A percentile compares a stretch with the other conserved stretches of the same genome.
These are phyloP conservation scores for Pteruthius melanotis DNA, from an alignment of 2,113 vertebrate genomes.

Conservation along the genomic window DNA sequence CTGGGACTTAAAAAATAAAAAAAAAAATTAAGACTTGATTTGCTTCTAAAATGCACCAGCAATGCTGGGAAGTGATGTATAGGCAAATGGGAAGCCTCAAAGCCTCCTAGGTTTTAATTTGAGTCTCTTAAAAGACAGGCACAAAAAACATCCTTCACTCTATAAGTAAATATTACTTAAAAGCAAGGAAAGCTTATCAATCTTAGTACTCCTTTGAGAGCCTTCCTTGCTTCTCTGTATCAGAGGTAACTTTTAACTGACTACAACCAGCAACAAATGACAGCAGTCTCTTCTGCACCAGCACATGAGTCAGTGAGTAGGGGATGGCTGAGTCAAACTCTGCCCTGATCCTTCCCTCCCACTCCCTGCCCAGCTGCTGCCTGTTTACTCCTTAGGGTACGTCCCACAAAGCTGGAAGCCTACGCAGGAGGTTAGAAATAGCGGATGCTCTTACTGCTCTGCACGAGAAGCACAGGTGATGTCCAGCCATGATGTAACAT, in stretches of 20 bases:
- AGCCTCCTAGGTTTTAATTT: neutral
- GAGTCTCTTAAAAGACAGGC: neutral
- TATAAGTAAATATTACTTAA: neutral
- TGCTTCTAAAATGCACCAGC: neutral
- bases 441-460: neutral
- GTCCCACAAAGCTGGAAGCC: neutral
- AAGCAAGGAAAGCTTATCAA: neutral
- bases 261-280: neutral
- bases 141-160: neutral
- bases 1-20: neutral
- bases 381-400: neutral
- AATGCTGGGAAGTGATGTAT: neutral
- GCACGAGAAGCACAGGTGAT: neutral
- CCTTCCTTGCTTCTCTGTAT: neutral
- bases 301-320: neutral
- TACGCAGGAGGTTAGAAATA: neutral
- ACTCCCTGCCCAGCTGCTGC: neutral
- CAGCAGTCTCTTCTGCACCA: neutral
- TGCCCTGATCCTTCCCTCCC: neutral
- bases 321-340: neutral
- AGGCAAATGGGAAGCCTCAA: neutral
- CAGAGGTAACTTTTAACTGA: neutral
- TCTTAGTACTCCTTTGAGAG: neutral
- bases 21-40: neutral
- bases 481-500: fast-evolving